These are phyloP conservation scores for Diplodus puntazzo DNA, from an alignment of 2,797 vertebrate genomes.

Conservation along the genomic window DNA sequence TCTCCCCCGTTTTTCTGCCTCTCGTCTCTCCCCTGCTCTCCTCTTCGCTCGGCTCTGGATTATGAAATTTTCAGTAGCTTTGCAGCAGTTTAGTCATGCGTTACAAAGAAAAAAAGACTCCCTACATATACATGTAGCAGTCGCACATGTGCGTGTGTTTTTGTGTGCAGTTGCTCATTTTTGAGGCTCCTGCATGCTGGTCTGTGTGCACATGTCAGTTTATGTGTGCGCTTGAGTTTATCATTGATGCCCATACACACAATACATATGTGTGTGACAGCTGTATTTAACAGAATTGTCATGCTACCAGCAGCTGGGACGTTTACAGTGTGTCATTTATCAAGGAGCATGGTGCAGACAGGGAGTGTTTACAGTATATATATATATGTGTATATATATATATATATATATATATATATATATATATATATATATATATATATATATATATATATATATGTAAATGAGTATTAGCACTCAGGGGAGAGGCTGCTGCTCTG, in stretches of 20 bases:
- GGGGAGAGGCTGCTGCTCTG: conserved; percentile 30
- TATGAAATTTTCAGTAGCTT: conserved; percentile 89
- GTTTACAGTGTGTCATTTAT: conserved; percentile 37
- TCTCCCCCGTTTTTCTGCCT: conserved; percentile 58
- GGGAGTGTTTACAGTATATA: conserved; percentile 32
- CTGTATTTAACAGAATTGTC: conserved; percentile 58
- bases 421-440: conserved; percentile 8
- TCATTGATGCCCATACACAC: conserved; percentile 28
- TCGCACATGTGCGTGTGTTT: background rate
- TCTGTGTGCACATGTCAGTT: conserved; percentile 27
- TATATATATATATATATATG: conserved; percentile 1
- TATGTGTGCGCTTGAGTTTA: conserved; percentile 29
- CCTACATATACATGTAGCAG: conserved; percentile 62
- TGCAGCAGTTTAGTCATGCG: conserved; percentile 83
- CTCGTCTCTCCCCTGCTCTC: conserved; percentile 47
- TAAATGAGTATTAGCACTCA: conserved; percentile 19
- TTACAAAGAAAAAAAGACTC: conserved; percentile 67
- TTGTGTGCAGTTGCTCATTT: conserved; percentile 21
- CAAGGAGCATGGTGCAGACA: conserved; percentile 29
- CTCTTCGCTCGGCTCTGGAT: conserved; percentile 70
- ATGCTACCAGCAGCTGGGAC: conserved; percentile 39
- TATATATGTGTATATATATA: background rate
- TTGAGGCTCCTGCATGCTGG: background rate
- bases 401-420: background rate
- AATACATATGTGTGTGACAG: conserved; percentile 9